Percentiles rank a stretch among this genome's conserved stretches.
phyloP scores from a whole-genome alignment of 1,140 invertebrate species.

The Sogatella furcifera region DNA sequence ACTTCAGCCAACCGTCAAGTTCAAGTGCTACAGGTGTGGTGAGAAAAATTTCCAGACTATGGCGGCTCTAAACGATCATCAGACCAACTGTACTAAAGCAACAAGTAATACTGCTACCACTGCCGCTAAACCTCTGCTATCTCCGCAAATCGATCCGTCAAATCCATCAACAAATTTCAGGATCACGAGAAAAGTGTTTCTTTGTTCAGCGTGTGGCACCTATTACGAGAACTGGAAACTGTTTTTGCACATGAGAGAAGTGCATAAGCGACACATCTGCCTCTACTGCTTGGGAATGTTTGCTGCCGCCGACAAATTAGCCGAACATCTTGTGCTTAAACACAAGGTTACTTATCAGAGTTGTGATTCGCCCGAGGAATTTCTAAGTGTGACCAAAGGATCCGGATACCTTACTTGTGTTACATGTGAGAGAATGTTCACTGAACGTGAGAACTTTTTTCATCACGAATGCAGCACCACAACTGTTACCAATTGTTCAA shows the following conservation, averaged over 20 bases:
- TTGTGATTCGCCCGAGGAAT: conserved; percentile 49
- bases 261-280: conserved; percentile 64
- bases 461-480: conserved; percentile 50
- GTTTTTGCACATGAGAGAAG: conserved; percentile 66
- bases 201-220: conserved; percentile 63
- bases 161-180: conserved; percentile 40
- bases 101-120: conserved; percentile 27
- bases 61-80: conserved; percentile 46
- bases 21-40: conserved; percentile 53
- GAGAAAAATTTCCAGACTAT: conserved; percentile 44
- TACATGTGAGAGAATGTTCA: conserved; percentile 64
- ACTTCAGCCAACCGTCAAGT: conserved; percentile 52
- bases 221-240: conserved; percentile 77
- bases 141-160: conserved; percentile 12
- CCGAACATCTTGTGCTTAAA: conserved; percentile 57
- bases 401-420: conserved; percentile 65
- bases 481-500: not conserved
- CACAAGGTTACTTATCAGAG: conserved; percentile 57
- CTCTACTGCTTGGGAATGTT: conserved; percentile 69
- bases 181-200: conserved; percentile 59
- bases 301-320: conserved; percentile 60
- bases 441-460: conserved; percentile 56
- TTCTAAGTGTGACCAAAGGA: conserved; percentile 48
- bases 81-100: conserved; percentile 40
- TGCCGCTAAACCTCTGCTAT: conserved; percentile 24